Percentiles rank a stretch among this genome's conserved stretches.
phyloP scores from a whole-genome alignment of 2,797 vertebrate genomes.

The Pampus argenteus region DNA sequence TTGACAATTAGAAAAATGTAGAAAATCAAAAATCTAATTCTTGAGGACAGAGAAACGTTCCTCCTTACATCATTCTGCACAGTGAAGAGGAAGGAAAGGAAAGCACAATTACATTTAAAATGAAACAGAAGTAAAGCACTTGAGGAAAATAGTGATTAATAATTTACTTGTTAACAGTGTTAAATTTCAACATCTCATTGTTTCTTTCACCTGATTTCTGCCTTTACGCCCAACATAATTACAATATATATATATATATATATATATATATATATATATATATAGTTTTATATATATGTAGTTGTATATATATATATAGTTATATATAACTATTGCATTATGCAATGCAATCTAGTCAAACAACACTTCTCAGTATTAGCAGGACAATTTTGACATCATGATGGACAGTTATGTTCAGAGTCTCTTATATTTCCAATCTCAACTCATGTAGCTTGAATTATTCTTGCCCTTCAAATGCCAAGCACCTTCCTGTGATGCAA shows the following conservation, averaged over 20 bases:
- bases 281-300: too few relatives aligned
- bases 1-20: too few relatives aligned
- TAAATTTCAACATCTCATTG: too few relatives aligned
- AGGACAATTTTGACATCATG: constrained; percentile 21
- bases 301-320: too few relatives aligned
- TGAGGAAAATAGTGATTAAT: not conserved
- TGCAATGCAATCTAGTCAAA: constrained; percentile 13
- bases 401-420: constrained; percentile 33
- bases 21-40: not conserved
- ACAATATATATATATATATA: too few relatives aligned
- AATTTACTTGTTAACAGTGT: not conserved
- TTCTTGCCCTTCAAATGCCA: constrained; percentile 56
- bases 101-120: too few relatives aligned
- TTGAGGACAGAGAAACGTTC: not conserved
- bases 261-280: too few relatives aligned
- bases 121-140: not conserved
- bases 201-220: not conserved
- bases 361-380: constrained; percentile 17
- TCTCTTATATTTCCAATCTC: constrained; percentile 28
- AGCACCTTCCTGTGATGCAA: constrained; percentile 39
- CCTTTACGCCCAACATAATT: not conserved
- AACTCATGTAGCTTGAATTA: constrained; percentile 29
- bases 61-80: not conserved
- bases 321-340: too few relatives aligned
- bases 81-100: not conserved